A percentile compares a stretch with the other conserved stretches of the same genome.
These are phyloP conservation scores for Microcebus griseorufus DNA, from an alignment of 2,113 vertebrate species.

Conservation along the genomic window DNA sequence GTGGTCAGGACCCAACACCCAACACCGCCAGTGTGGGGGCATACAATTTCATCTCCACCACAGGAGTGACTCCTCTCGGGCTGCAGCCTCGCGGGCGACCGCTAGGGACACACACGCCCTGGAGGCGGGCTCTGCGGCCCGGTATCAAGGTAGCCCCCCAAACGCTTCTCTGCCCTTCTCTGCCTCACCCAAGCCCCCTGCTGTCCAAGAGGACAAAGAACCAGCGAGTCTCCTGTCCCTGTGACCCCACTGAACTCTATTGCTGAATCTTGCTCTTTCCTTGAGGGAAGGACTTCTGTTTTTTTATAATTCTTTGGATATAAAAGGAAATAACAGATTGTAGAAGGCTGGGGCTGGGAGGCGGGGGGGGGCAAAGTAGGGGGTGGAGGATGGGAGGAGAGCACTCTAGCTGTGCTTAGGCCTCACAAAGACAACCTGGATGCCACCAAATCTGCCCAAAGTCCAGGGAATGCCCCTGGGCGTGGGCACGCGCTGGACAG, in stretches of 20 bases:
- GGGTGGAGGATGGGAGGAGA: neutral
- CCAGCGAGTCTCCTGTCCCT: neutral
- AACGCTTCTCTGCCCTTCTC: neutral
- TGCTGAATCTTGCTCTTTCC: conserved; percentile 37
- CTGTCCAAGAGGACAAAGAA: neutral
- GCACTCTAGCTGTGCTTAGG: neutral
- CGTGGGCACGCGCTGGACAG: neutral
- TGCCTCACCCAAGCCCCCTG: neutral
- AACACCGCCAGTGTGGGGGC: conserved; percentile 24
- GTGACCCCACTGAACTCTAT: conserved; percentile 47
- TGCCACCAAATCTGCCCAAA: neutral
- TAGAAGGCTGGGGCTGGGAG: neutral
- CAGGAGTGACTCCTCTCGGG: neutral
- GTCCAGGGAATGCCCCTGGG: neutral
- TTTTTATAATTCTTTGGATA: conserved; percentile 72
- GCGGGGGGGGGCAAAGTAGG: neutral
- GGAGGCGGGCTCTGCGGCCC: accelerated
- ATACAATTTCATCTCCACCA: conserved; percentile 56
- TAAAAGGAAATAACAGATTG: conserved; percentile 71
- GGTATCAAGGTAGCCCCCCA: neutral
- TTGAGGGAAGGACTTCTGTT: conserved; percentile 62
- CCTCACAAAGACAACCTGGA: neutral
- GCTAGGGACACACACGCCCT: neutral
- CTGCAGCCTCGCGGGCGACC: neutral
- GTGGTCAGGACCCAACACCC: conserved; percentile 62